These are phyloP conservation scores for Puma concolor DNA, from an alignment of 2,113 vertebrate species.

Conservation along the genomic window DNA sequence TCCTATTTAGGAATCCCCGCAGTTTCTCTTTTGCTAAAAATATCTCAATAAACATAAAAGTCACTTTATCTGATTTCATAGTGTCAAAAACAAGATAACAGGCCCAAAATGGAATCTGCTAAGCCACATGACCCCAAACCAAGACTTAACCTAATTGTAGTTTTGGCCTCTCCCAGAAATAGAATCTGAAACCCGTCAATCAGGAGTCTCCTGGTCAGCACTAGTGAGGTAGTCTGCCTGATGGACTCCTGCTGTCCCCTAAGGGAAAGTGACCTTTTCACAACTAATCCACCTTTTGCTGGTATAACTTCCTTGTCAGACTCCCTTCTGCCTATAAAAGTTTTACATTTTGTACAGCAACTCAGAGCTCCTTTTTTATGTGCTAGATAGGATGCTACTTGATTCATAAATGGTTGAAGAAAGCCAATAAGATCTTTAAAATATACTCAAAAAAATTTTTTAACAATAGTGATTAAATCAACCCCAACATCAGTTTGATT, in stretches of 20 bases:
- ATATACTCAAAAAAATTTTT: not conserved
- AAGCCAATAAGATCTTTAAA: not conserved
- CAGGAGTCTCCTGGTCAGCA: not conserved
- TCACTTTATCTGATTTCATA: not conserved
- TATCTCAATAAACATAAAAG: not conserved
- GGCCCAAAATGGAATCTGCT: not conserved
- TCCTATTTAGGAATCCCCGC: not conserved
- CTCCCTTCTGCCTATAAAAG: not conserved
- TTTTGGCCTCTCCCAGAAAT: not conserved
- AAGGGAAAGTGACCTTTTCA: not conserved
- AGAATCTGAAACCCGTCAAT: not conserved
- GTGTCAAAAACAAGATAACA: not conserved
- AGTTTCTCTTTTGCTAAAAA: not conserved
- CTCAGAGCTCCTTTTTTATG: not conserved
- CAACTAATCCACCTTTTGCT: not conserved
- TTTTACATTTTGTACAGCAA: not conserved
- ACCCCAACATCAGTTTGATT: conserved; percentile 18
- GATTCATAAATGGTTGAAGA: not conserved
- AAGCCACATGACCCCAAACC: not conserved
- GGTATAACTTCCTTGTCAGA: not conserved
- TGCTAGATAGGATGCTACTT: not conserved
- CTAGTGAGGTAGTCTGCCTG: not conserved
- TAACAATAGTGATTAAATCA: not conserved
- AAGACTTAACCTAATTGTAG: not conserved
- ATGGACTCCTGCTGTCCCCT: not conserved